These are phyloP conservation scores for Xenotilapia longispinis DNA, from an alignment of 2,113 vertebrate species.

Conservation along the genomic window DNA sequence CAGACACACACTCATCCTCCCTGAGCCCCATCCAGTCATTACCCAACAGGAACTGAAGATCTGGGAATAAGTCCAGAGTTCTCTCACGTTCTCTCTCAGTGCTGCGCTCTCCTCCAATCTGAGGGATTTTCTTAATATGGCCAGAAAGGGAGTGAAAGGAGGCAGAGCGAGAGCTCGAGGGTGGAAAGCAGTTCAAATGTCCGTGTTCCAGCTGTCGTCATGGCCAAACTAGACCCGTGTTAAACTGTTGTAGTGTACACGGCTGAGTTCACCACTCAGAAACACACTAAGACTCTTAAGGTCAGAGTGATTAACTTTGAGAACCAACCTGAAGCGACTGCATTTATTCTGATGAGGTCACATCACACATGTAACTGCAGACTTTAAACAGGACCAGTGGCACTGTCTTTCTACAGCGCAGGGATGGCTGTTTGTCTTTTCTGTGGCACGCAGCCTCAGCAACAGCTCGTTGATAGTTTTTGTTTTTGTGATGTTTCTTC, in stretches of 20 bases:
- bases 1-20: not conserved
- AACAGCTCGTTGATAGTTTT: not conserved
- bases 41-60: slow-evolving; percentile 42
- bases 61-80: slow-evolving; percentile 28
- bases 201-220: not conserved
- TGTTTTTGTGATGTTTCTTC: not conserved
- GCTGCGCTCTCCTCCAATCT: slow-evolving; percentile 3
- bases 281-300: not conserved
- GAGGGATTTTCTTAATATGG: slow-evolving; percentile 51
- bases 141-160: slow-evolving; percentile 5
- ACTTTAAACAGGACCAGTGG: not conserved
- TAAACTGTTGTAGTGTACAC: not conserved
- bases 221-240: not conserved
- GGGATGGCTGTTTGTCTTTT: not conserved
- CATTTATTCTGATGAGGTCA: not conserved
- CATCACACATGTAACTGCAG: not conserved
- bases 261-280: not conserved
- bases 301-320: not conserved
- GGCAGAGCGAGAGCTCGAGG: not conserved
- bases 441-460: not conserved
- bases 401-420: not conserved
- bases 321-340: not conserved
- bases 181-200: not conserved
- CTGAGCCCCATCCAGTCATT: not conserved
- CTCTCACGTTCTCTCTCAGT: not conserved